These are phyloP conservation scores for Sternarchorhynchus goeldii DNA, from an alignment of 2,797 vertebrate species.

Conservation along the genomic window DNA sequence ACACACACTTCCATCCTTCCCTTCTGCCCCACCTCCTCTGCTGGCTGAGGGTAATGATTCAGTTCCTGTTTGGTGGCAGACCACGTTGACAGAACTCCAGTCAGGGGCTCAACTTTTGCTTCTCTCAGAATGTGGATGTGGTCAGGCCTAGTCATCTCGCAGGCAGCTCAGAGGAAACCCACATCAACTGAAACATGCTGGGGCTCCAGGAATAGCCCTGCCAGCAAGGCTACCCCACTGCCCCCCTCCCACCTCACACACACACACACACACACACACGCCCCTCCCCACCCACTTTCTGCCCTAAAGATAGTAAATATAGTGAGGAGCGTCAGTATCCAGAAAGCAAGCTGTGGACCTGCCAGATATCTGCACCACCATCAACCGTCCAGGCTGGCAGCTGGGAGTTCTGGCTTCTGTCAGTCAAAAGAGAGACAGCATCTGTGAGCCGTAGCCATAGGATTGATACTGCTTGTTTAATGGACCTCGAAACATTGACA, in stretches of 20 bases:
- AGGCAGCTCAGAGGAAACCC: conserved; percentile 97
- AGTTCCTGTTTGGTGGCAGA: conserved; percentile 83
- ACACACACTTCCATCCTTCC: conserved; percentile 18
- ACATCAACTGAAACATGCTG: conserved; percentile 93
- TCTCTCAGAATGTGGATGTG: conserved; percentile 86
- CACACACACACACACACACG: conserved; percentile 19
- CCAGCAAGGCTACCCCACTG: conserved; percentile 71
- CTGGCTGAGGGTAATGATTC: conserved; percentile 85
- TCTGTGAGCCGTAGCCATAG: too few relatives aligned
- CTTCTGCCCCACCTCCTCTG: conserved; percentile 68
- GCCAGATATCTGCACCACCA: conserved; percentile 44
- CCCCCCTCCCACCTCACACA: conserved; percentile 54
- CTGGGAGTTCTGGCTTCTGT: conserved; percentile 5
- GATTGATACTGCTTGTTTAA: too few relatives aligned
- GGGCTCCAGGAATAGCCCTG: conserved; percentile 78
- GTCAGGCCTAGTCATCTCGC: conserved; percentile 94
- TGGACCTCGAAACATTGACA: too few relatives aligned
- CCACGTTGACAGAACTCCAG: conserved; percentile 74
- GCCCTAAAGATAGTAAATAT: conserved; percentile 51
- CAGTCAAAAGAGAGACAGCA: too few relatives aligned
- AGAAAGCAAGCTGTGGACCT: conserved; percentile 51
- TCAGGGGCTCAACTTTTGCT: conserved; percentile 83
- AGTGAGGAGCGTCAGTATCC: conserved; percentile 51
- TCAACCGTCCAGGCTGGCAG: conserved; percentile 49
- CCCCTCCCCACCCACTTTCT: conserved; percentile 46